phyloP scores from a whole-genome alignment of 2,797 vertebrate species.

The Falco peregrinus region DNA sequence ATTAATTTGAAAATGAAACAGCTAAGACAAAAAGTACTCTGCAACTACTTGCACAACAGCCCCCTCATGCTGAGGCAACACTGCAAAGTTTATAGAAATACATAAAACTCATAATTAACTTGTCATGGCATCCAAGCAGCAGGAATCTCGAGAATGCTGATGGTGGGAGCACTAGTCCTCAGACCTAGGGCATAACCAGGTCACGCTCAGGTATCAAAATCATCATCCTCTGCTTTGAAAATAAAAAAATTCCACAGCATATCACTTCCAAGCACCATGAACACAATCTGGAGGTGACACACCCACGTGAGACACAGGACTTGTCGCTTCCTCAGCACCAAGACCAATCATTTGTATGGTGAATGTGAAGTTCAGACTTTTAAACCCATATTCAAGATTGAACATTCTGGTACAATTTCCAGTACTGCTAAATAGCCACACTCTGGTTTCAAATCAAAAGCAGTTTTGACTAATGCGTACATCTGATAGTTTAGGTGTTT shows the following conservation, averaged over 20 bases:
- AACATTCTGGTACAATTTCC: background rate
- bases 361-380: background rate
- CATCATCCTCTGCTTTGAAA: background rate
- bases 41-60: background rate
- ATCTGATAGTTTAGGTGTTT: slow-evolving; percentile 7
- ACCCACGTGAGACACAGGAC: background rate
- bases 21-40: background rate
- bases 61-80: background rate
- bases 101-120: background rate
- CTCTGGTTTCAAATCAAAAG: slow-evolving; percentile 3
- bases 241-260: background rate
- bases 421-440: background rate
- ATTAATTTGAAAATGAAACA: background rate
- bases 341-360: background rate
- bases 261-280: background rate
- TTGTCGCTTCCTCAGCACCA: background rate
- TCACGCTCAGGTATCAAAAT: background rate
- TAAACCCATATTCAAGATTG: background rate
- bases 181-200: background rate
- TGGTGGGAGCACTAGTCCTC: background rate
- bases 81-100: background rate
- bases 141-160: background rate
- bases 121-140: background rate
- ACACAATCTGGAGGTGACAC: background rate
- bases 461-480: background rate